Evolutionary conservation across 2,888 invertebrate genomes (phyloP), one percentile per base, ranked within the genome.

Genomic region (Sepioteuthis lessoniana): DNA sequence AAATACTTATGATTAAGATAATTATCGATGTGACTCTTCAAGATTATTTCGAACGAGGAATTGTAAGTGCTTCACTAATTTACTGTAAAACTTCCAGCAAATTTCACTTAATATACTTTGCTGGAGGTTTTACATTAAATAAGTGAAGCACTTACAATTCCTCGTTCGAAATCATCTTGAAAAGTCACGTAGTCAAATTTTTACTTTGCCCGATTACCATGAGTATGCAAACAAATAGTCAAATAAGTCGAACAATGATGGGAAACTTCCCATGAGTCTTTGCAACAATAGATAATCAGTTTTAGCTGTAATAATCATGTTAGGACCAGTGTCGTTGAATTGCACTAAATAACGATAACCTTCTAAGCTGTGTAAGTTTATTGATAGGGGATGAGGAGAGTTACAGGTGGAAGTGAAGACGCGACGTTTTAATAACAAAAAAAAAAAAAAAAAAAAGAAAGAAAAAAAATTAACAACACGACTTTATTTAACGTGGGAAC

Each of bases 381-480:
- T 35, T n/a, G 76, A 76, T 76, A n/a, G n/a, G n/a, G 76, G 76
- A n/a, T 42, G 42, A 5, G 7, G n/a, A n/a, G 31, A n/a, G n/a
- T 21, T 35, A 76, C n/a, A 35, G n/a, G 76, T 35, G 76, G n/a
- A 35, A 76, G n/a, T 76, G 76, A n/a, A 76, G n/a, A n/a, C n/a
- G n/a, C 76, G 76, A 76, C n/a, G 76, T n/a, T 76, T 76, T 76
- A 76, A 76, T 76, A 76, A n/a, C 76, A 76, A 35, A 76, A 76
- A 19, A 16, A 50, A 42, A 42, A 42, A 42, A 42, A 42, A 42
- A 42, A 42, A 42, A 42, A 42, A 42, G 7, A 42, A 7, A 42
- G 42, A 42, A 42, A 42, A 76, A 35, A 76, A 76, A 76, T 76
- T 76, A 76, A 76, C 76, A 76, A 76, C 76, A 76, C 76, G 76